A percentile compares a stretch with the other conserved stretches of the same genome.
Conservation (phyloP, 2,113 vertebrate genomes). For the Elephas maximus region DNA sequence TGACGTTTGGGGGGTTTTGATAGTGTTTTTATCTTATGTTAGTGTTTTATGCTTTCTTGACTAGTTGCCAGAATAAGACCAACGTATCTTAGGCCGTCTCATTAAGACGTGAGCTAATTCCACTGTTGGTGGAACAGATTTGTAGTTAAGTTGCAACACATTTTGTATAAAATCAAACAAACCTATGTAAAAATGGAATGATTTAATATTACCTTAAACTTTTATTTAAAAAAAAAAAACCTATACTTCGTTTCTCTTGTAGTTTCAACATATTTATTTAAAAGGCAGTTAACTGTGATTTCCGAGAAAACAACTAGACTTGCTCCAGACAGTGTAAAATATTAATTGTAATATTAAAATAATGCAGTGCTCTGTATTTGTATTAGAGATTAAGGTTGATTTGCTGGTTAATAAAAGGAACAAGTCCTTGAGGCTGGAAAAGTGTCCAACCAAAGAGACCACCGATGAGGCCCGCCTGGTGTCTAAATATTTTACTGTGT, state of each 20-base stretch:
- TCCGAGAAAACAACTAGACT: neutral
- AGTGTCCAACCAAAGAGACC: neutral
- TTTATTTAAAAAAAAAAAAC: neutral
- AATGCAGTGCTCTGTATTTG: neutral
- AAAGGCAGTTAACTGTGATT: neutral
- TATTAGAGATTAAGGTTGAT: slow-evolving; percentile 3
- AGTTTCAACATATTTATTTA: neutral
- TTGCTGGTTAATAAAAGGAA: slow-evolving; percentile 53
- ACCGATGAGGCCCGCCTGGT: neutral
- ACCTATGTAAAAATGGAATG: neutral
- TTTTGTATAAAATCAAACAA: neutral
- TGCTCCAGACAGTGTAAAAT: neutral
- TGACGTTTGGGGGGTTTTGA: neutral
- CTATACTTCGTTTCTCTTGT: neutral
- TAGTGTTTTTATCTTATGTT: slow-evolving; percentile 21
- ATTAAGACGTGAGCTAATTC: slow-evolving; percentile 61
- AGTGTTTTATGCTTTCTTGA: slow-evolving; percentile 58
- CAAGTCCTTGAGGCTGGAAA: neutral
- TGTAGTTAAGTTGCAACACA: slow-evolving; percentile 9
- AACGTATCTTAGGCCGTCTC: slow-evolving; percentile 51
- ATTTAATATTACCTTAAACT: neutral
- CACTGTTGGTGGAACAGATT: slow-evolving; percentile 67
- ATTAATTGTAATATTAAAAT: slow-evolving; percentile 17
- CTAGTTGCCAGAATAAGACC: slow-evolving; percentile 42
- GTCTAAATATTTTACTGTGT: neutral